These are phyloP conservation scores for Orius insidiosus DNA, from an alignment of 1,140 invertebrate species.

Conservation along the genomic window DNA sequence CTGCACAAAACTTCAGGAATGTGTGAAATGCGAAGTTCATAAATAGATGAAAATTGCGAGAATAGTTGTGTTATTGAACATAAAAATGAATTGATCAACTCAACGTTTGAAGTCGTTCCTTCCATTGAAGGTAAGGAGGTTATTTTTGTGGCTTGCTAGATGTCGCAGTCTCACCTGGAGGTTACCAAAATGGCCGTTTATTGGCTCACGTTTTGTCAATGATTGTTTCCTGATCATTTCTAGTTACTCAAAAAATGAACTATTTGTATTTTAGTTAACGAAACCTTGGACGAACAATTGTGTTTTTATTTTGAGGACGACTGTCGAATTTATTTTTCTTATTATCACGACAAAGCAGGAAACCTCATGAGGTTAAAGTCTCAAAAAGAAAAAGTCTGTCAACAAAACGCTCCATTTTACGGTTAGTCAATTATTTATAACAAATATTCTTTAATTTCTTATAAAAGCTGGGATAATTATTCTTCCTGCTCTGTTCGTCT, in stretches of 20 bases:
- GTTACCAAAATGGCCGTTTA: too few species aligned
- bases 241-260: too few species aligned
- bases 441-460: too few species aligned
- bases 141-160: too few species aligned
- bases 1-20: slow-evolving; percentile 75
- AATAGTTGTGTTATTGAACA: slow-evolving; percentile 31
- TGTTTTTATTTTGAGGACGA: slow-evolving; percentile 70
- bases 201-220: too few species aligned
- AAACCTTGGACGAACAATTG: slow-evolving; percentile 51
- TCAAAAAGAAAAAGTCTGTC: slow-evolving; percentile 62
- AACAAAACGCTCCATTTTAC: slow-evolving; percentile 39
- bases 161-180: too few species aligned
- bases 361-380: slow-evolving; percentile 35
- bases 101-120: slow-evolving; percentile 37
- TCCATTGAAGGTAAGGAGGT: slow-evolving; percentile 32
- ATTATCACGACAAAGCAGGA: slow-evolving; percentile 48
- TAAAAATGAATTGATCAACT: slow-evolving; percentile 18
- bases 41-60: slow-evolving; percentile 50
- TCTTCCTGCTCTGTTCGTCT: too few species aligned
- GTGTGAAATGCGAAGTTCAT: slow-evolving; percentile 83
- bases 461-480: too few species aligned
- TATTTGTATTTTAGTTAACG: slow-evolving; percentile 34
- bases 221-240: too few species aligned
- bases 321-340: slow-evolving; percentile 65
- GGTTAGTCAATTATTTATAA: slow-evolving; percentile 84